Evolutionary conservation across 2,113 vertebrate genomes (phyloP).

Genomic region (Lepus timidus): DNA sequence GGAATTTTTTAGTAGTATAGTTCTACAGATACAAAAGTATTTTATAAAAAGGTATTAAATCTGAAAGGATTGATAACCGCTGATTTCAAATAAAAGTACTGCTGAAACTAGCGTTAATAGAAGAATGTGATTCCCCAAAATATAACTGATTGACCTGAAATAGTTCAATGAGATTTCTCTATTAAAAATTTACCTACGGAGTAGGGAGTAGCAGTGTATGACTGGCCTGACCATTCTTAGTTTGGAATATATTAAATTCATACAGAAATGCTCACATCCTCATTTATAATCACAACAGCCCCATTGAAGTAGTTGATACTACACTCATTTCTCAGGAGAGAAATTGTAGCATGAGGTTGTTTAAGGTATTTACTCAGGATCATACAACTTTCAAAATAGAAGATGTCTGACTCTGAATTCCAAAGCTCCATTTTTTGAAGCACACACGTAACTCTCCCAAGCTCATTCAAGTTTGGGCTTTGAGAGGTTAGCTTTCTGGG

Average conservation of each 20-base stretch:
- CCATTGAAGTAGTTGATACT: neutral
- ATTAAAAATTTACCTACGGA: constrained; percentile 23
- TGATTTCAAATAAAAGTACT: constrained; percentile 63
- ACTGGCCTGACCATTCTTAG: neutral
- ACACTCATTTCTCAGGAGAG: constrained; percentile 2
- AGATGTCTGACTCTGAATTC: neutral
- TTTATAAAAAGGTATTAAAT: constrained; percentile 37
- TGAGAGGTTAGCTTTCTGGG: neutral
- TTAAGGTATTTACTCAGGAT: constrained; percentile 21
- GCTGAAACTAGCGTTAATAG: constrained; percentile 43
- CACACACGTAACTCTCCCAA: neutral
- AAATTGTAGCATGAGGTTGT: constrained; percentile 33
- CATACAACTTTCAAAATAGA: neutral
- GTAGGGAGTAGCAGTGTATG: neutral
- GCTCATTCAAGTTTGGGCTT: neutral
- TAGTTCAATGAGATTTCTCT: neutral
- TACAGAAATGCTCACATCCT: neutral
- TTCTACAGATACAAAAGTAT: constrained; percentile 27
- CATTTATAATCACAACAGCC: neutral
- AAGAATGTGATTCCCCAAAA: neutral
- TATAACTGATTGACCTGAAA: neutral
- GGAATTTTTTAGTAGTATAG: constrained; percentile 25
- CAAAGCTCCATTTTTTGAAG: neutral
- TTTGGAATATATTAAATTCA: constrained; percentile 36
- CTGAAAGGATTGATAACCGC: constrained; percentile 6